Base-by-base conservation (phyloP, 2,888 invertebrate genomes). In the Drosophila helvetica region DNA sequence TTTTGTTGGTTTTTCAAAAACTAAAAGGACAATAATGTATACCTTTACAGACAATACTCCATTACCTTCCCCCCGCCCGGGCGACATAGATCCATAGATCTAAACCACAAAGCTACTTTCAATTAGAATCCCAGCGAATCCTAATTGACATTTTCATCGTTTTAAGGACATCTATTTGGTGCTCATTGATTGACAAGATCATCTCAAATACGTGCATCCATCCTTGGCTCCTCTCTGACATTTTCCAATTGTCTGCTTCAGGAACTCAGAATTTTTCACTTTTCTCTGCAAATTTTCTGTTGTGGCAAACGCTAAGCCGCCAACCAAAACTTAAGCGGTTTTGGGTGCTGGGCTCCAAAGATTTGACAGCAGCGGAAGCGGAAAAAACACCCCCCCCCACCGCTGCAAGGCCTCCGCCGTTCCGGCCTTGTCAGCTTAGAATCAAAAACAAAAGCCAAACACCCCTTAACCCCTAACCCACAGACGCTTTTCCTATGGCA, bases 371-470 rank as follows among this genome's bases (percentile, higher is more conserved):
- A 65, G 22, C 59, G 47, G 15, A 15, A 38, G 38, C 15, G 38
- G 38, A 7, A 38, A n/a, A 15, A 15, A 38, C 38, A 38, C 38
- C 38, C 51, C 27, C 38, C 19, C 3, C 7, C 15, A 27, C 27
- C n/a, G n/a, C n/a, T n/a, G n/a, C n/a, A n/a, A n/a, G 8, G 8
- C 46, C 17, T 58, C 69, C 50, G 54, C 10, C 53, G 46, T 27
- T 51, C 6, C 38, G 15, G 73, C 69, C 63, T 60, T 84, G 85
- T 82, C 81, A 79, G 85, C 81, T 82, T 86, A 84, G 62, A 65
- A 79, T 84, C 77, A 74, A 87, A 82, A 85, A 71, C 66, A 66
- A 70, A 78, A 85, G 77, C 77, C 74, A 76, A 73, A 57, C 42
- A n/a, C 22, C 46, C 18, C 33, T 30, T 38, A 33, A 42, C 43